phyloP scores from a whole-genome alignment of 1,140 invertebrate species.

The Myzus persicae region DNA sequence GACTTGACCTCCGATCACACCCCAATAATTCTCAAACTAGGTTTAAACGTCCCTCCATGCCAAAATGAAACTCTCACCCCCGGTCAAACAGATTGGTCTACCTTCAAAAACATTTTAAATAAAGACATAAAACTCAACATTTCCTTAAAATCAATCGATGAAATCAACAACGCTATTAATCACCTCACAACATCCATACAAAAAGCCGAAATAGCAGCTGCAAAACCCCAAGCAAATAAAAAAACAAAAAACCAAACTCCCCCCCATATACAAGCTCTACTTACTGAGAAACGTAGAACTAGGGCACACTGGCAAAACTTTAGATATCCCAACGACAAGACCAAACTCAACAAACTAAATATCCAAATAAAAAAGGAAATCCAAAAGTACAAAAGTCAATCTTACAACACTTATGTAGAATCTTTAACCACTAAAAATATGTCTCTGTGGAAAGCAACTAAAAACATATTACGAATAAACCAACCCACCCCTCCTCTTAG shows the following conservation, averaged over 20 bases:
- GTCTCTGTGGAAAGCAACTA: slow-evolving; percentile 34
- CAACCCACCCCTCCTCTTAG: background rate
- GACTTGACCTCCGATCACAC: slow-evolving; percentile 17
- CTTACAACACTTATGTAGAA: slow-evolving; percentile 29
- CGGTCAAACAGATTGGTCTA: slow-evolving; percentile 26
- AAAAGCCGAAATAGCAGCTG: too few relatives aligned
- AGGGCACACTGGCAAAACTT: slow-evolving; percentile 39
- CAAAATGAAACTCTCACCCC: slow-evolving; percentile 37
- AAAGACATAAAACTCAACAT: too few relatives aligned
- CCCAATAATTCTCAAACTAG: slow-evolving; percentile 18
- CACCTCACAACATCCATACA: too few relatives aligned
- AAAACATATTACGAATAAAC: slow-evolving; percentile 23
- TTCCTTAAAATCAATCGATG: too few relatives aligned
- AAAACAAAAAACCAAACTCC: too few relatives aligned
- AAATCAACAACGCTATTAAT: too few relatives aligned
- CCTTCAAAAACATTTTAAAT: slow-evolving; percentile 15
- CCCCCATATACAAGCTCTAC: slow-evolving; percentile 14
- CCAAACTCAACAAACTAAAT: slow-evolving; percentile 27
- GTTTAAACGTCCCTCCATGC: background rate
- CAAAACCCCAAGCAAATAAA: too few relatives aligned
- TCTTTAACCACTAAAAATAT: slow-evolving; percentile 36
- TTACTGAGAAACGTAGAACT: slow-evolving; percentile 37
- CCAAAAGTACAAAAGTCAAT: slow-evolving; percentile 7
- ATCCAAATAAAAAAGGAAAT: slow-evolving; percentile 41
- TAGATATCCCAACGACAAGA: slow-evolving; percentile 28